Base-by-base conservation (phyloP, 2,888 invertebrate species). In the Philereme transversata region DNA sequence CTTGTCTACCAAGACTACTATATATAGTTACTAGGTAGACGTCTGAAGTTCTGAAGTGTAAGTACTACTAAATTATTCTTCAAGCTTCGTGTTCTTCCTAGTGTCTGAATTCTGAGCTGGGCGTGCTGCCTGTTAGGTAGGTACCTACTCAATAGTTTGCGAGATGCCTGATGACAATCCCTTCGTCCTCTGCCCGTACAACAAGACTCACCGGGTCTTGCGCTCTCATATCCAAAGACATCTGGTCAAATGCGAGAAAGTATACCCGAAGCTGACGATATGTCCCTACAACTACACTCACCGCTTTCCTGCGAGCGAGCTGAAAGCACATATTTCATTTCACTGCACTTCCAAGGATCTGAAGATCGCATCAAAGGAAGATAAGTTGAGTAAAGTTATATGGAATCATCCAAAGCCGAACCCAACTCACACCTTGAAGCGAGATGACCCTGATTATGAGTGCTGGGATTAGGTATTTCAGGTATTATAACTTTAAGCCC, bases 171-270 rank as follows among this genome's bases (percentile, higher is more conserved):
- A 22, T 22, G 36, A 44, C 44, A 41, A 41, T 9, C 44, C 44
- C 5, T 11, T 11, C 3, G 7, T 44, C 2, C 1, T 11, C 10
- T 44, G 44, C 11, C 44, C 44, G 4, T 22, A 36, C 5, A 34
- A 43, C 51, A 44, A 47, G 11, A 5, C 5, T 44, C 46, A 11
- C 51, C 11, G 9, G 4, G 38, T 57, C 64, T 45, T 52, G 49
- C 44, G 11, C 5, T 44, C 44, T 5, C 10, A 11, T 5, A 44
- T 44, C 44, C 44, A 44, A 11, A 9, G 5, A 10, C 44, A 44
- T 11, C 5, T 44, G 11, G 11, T 44, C 5, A 44, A 44, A 11
- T 44, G 44, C 6, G 44, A 11, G 44, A 44, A 44, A 9, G 5
- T 5, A 8, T 11, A 44, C 44, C 44, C 44, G 5, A 5, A 10